Conservation (phyloP, 2,113 vertebrate genomes). For the Percina caprodes region DNA sequence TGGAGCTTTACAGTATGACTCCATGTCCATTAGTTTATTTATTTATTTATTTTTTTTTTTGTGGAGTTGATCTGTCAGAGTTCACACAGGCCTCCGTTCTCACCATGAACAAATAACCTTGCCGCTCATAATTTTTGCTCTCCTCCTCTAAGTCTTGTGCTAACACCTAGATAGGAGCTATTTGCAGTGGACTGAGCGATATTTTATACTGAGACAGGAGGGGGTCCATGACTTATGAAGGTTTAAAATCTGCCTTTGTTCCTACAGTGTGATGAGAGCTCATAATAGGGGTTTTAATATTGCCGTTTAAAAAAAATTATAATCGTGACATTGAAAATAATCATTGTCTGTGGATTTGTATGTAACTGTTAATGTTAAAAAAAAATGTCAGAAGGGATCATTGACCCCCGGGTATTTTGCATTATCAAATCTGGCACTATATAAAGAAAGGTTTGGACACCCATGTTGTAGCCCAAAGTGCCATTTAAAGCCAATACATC, state of each 20-base stretch:
- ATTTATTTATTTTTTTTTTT: background rate
- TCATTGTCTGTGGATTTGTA: no score
- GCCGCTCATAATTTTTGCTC: constrained; percentile 49
- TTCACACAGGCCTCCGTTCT: constrained; percentile 11
- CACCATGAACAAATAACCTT: constrained; percentile 44
- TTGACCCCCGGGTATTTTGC: no score
- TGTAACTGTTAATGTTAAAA: no score
- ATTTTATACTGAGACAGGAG: background rate
- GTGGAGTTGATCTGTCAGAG: background rate
- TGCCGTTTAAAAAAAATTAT: no score
- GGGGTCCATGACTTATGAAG: background rate
- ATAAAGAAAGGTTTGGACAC: no score
- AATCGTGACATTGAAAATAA: no score
- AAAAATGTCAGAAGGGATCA: no score
- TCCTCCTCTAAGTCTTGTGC: constrained; percentile 36
- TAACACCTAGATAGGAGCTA: constrained; percentile 34
- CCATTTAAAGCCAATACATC: background rate
- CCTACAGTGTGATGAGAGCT: background rate
- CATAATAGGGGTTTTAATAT: background rate
- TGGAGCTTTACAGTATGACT: constrained; percentile 6
- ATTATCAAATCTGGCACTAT: no score
- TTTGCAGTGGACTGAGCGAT: constrained; percentile 14
- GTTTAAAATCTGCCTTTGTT: background rate
- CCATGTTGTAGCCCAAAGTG: background rate
- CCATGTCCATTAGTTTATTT: constrained; percentile 38